A percentile compares a stretch with the other conserved stretches of the same genome.
These are phyloP conservation scores for Hypomecis punctinalis DNA, from an alignment of 2,888 invertebrate genomes.

Conservation along the genomic window DNA sequence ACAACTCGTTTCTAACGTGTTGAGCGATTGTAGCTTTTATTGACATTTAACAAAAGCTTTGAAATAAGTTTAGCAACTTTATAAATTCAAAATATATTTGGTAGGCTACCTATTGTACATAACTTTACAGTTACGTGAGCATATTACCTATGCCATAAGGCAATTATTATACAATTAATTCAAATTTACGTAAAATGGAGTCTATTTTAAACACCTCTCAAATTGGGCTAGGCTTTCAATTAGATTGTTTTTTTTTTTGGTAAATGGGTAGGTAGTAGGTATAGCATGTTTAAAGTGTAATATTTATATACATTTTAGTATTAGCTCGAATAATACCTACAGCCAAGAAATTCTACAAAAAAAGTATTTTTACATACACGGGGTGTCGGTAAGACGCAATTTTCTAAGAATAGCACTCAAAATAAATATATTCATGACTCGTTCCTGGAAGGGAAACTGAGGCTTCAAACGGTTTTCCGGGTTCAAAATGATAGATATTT, in stretches of 20 bases:
- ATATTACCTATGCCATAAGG: too few species aligned
- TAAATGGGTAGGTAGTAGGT: too few species aligned
- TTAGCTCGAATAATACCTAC: background rate
- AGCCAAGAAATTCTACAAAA: background rate
- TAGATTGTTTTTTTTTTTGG: too few species aligned
- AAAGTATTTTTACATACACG: background rate
- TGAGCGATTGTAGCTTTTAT: background rate
- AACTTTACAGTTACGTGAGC: too few species aligned
- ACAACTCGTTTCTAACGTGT: background rate
- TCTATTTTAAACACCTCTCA: too few species aligned
- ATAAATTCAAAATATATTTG: background rate
- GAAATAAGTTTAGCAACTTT: constrained; percentile 10
- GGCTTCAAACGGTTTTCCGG: constrained; percentile 13
- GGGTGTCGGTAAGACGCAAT: background rate
- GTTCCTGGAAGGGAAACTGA: constrained; percentile 3
- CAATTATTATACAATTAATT: too few species aligned
- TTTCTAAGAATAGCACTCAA: constrained; percentile 10
- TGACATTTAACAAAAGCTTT: background rate
- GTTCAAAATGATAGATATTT: constrained; percentile 14
- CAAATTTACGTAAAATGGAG: too few species aligned
- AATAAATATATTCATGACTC: constrained; percentile 8
- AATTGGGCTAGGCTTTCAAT: too few species aligned
- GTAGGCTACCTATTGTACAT: too few species aligned
- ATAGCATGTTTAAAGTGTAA: too few species aligned
- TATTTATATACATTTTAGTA: background rate